Conservation (phyloP, 2,888 invertebrate species). For the Harpalus rubripes region DNA sequence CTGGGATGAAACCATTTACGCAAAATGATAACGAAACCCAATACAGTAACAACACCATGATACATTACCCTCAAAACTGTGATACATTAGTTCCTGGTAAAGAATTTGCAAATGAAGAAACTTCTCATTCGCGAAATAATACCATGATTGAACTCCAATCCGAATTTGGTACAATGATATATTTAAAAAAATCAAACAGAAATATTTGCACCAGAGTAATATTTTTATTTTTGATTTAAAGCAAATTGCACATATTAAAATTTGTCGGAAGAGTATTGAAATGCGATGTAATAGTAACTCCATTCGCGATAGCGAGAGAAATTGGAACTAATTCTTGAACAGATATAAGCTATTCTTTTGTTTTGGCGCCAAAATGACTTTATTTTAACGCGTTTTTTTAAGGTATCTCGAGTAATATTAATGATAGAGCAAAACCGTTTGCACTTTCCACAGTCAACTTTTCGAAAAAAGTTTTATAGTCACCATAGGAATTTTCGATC, state of each 20-base stretch:
- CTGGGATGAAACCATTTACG: slow-evolving; percentile 49
- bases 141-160: no score
- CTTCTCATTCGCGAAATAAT: no score
- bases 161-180: not conserved
- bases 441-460: no score
- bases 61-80: slow-evolving; percentile 65
- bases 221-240: not conserved
- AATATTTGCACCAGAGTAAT: slow-evolving; percentile 16
- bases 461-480: no score
- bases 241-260: slow-evolving; percentile 25
- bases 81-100: slow-evolving; percentile 81
- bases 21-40: slow-evolving; percentile 51
- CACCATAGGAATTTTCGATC: no score
- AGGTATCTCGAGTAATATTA: no score
- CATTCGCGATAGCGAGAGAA: no score
- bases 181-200: slow-evolving; percentile 4
- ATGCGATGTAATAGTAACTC: slow-evolving; percentile 41
- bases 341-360: no score
- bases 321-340: no score
- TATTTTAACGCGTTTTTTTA: no score
- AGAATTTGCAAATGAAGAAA: slow-evolving; percentile 75
- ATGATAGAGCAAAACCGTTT: no score
- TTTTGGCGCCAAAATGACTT: no score
- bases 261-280: slow-evolving; percentile 22
- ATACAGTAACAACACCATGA: slow-evolving; percentile 57